Evolutionary conservation across 2,888 invertebrate species (phyloP), one percentile per base, ranked within the genome.

Genomic region (Cataglyphis albicans): DNA sequence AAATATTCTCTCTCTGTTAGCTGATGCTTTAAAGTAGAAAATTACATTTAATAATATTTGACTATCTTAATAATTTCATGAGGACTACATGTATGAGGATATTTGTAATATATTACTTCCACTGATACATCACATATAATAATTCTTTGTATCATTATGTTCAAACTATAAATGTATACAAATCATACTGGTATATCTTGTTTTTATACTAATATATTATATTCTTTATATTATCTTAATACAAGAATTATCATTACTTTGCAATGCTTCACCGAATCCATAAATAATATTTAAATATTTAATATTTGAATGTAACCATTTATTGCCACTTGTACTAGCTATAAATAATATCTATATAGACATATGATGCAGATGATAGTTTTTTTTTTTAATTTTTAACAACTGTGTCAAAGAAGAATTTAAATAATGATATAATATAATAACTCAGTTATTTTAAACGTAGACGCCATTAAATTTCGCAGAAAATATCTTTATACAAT

Each of bases 201-300:
- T 84, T 73, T 61, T 64, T 21, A 70, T 80, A 73, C 18, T 82
- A n/a, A 76, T 82, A 41, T 78, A 82, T 64, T 81, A 10, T 83
- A 86, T 65, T 48, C 10, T 86, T 88, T 87, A 63, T 86, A 87
- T 52, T 52, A n/a, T 52, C 15, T 52, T n/a, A n/a, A 52, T 52
- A 52, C 52, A 52, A n/a, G n/a, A 48, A 5, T 48, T 48, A 48
- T 48, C 18, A 15, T 48, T n/a, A 52, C 4, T 44, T 41, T 52
- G n/a, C 52, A 52, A 52, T n/a, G 6, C 7, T 52, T 52, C n/a
- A 52, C 7, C 7, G n/a, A 52, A n/a, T 52, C 2, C n/a, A 52
- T n/a, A n/a, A n/a, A 7, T 52, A n/a, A 52, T 52, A 52, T 52
- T 52, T 52, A n/a, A 52, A 52, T 2, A 21, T 21, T 21, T 21